Evolutionary conservation across 1,140 invertebrate species (phyloP), one percentile per base, ranked within the genome.

Genomic region (Uloborus diversus): DNA sequence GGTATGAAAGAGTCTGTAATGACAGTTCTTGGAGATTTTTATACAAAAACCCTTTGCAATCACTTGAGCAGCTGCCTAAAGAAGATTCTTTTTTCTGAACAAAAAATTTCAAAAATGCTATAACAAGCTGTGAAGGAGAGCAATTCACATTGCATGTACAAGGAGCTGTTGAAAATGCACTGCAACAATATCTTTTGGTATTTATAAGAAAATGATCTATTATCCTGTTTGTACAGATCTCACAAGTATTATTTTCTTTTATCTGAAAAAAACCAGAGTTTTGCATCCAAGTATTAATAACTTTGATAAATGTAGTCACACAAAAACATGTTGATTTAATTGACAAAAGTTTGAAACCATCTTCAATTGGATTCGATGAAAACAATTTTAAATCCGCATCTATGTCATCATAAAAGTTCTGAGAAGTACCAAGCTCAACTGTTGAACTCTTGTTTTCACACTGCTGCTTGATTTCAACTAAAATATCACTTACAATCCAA

Each of bases 401-500:
- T 23, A 75, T 64, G 35, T 75, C 57, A 13, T 14, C 4, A 75
- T 9, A 11, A 64, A 73, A 61, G 20, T 59, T 23, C 17, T 73
- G n/a, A n/a, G n/a, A n/a, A n/a, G n/a, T n/a, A n/a, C n/a, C n/a
- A n/a, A n/a, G n/a, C n/a, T n/a, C n/a, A n/a, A n/a, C n/a, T n/a
- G n/a, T n/a, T n/a, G n/a, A n/a, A n/a, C 7, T 20, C 13, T 53
- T 53, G 7, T 53, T 53, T 20, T 20, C 49, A 33, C 11, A 33
- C 35, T 35, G 13, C 11, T 2, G 5, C 27, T 62, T 79, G 14
- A 79, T 59, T 25, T 79, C 65, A 23, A 37, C 47, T 17, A 80
- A 37, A 37, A 80, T 23, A 28, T 80, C 68, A 56, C 66, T 56
- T 27, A 80, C 7, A 42, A 80, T 28, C 79, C 79, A 80, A 27